Conservation (phyloP, 2,888 invertebrate species). For the Ormyrus thymus region DNA sequence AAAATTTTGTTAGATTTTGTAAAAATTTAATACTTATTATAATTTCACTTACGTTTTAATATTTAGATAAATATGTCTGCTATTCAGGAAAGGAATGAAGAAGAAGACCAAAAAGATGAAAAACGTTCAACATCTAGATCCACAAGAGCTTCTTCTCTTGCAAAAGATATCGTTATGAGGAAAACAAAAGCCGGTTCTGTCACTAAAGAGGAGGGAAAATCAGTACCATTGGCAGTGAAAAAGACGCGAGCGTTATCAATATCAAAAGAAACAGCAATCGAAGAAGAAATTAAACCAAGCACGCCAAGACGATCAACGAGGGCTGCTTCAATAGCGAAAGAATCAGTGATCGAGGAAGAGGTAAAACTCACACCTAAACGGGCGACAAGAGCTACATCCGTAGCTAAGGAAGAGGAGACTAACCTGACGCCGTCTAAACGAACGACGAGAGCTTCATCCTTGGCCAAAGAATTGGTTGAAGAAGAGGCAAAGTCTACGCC, state of each 20-base stretch:
- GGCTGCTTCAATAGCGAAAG: too few species aligned
- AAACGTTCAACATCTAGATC: not conserved
- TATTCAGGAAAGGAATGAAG: constrained; percentile 4
- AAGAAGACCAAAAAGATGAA: not conserved
- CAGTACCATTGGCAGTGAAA: not conserved
- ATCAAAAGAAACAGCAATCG: not conserved
- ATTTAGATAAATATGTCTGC: too few species aligned
- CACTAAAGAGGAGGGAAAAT: constrained; percentile 53
- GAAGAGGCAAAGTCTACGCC: not conserved
- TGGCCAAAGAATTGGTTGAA: too few species aligned
- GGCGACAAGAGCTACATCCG: not conserved
- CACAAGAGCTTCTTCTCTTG: constrained; percentile 43
- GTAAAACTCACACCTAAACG: too few species aligned
- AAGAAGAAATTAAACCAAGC: not conserved
- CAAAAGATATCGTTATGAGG: constrained; percentile 51
- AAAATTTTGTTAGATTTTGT: too few species aligned
- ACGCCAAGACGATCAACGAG: too few species aligned
- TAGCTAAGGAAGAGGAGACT: constrained; percentile 5
- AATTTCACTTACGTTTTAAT: too few species aligned
- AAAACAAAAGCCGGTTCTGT: constrained; percentile 48
- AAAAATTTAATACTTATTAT: not conserved
- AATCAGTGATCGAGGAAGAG: too few species aligned
- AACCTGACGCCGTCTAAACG: too few species aligned
- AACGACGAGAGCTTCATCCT: too few species aligned
- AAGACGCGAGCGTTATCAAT: constrained; percentile 39